Percentiles rank a stretch among this genome's conserved stretches.
Conservation (phyloP, 2,797 vertebrate species). For the Cephalopachus bancanus region DNA sequence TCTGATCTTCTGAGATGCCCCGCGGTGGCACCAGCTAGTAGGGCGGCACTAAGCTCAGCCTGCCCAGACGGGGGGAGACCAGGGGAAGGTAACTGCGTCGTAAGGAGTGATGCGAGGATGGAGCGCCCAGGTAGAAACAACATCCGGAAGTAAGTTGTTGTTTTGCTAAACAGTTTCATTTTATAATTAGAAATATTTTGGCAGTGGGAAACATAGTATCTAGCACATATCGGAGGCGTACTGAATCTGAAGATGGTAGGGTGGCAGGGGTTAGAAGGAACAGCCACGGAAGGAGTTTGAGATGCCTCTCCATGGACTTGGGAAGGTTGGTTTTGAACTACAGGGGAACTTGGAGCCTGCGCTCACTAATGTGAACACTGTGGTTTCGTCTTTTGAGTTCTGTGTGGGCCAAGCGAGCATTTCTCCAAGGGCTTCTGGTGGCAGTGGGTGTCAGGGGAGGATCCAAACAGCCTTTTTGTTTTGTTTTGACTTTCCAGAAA, state of each 20-base stretch:
- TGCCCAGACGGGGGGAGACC: neutral
- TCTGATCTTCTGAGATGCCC: neutral
- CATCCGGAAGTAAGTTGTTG: neutral
- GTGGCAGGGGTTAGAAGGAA: neutral
- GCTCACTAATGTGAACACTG: neutral
- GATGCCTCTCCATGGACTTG: neutral
- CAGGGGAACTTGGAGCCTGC: neutral
- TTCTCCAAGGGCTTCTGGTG: neutral
- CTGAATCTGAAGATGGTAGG: no score
- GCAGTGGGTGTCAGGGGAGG: neutral
- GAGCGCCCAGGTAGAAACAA: neutral
- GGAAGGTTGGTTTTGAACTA: neutral
- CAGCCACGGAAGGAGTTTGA: neutral
- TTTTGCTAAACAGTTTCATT: neutral
- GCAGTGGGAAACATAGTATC: neutral
- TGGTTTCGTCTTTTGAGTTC: constrained; percentile 23
- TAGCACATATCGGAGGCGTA: no score
- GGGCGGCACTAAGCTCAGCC: neutral
- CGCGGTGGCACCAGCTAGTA: neutral
- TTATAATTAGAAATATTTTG: neutral
- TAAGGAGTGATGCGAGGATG: neutral
- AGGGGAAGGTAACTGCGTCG: neutral
- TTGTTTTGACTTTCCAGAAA: neutral
- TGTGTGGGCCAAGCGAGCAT: neutral
- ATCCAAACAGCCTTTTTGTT: neutral